Conservation (phyloP, 2,113 vertebrate genomes). For the Macrotis lagotis region DNA sequence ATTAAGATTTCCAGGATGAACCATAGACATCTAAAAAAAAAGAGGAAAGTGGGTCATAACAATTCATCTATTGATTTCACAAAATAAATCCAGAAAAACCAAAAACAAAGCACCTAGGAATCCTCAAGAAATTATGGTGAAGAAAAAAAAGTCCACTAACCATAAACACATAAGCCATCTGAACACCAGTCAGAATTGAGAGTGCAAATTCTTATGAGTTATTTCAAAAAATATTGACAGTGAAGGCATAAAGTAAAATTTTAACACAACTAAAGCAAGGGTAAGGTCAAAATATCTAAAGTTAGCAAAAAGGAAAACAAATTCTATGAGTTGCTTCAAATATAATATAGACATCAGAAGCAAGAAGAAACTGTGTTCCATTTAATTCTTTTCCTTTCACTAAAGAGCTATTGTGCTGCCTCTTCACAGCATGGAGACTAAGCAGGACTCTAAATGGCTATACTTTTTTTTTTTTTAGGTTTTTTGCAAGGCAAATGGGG, state of each 20-base stretch:
- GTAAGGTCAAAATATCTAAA: not conserved
- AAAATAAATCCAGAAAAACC: not conserved
- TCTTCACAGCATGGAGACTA: not conserved
- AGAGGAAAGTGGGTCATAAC: not conserved
- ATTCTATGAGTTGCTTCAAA: not conserved
- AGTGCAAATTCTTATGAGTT: not conserved
- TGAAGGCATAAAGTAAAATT: not conserved
- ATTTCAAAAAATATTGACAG: not conserved
- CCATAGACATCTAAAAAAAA: conserved; percentile 92
- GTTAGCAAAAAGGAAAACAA: not conserved
- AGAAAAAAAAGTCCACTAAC: not conserved
- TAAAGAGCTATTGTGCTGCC: not conserved
- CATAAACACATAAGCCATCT: not conserved
- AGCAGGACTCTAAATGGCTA: not conserved
- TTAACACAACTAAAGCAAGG: too few species aligned
- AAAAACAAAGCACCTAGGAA: not conserved
- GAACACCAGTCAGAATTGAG: not conserved
- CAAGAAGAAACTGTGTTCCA: not conserved
- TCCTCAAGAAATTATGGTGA: not conserved
- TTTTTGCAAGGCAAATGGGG: too few species aligned
- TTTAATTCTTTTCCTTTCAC: not conserved
- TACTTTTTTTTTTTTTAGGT: too few species aligned
- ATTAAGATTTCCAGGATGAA: conserved; percentile 98
- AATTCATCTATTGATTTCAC: not conserved
- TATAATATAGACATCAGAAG: not conserved